These are phyloP conservation scores for Neoaliturus tenellus DNA, from an alignment of 2,888 invertebrate genomes.

Conservation along the genomic window DNA sequence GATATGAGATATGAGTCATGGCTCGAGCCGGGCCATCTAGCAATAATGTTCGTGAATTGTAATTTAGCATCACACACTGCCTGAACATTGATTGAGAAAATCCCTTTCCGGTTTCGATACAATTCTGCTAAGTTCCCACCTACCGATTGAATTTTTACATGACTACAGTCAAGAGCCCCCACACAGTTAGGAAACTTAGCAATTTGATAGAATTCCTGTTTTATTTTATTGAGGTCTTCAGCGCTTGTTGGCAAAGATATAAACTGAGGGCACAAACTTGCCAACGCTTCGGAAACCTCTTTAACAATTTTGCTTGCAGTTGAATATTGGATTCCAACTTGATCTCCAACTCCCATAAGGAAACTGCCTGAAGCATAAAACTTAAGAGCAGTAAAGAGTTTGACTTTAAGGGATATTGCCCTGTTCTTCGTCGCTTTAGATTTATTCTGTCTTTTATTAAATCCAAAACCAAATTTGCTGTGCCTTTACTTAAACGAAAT, in stretches of 20 bases:
- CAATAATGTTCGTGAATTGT: conserved; percentile 53
- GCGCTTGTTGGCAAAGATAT: conserved; percentile 37
- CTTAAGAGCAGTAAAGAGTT: neutral
- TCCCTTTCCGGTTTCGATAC: conserved; percentile 67
- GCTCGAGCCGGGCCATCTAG: conserved; percentile 49
- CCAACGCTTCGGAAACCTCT: conserved; percentile 5
- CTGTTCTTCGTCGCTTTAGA: neutral
- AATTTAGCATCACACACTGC: conserved; percentile 61
- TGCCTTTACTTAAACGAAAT: neutral
- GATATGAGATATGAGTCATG: conserved; percentile 60
- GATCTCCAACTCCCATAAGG: neutral
- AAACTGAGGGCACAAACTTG: conserved; percentile 17
- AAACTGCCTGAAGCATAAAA: conserved; percentile 35
- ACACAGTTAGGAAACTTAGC: conserved; percentile 40
- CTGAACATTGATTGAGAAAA: conserved; percentile 68
- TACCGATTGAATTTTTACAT: conserved; percentile 68
- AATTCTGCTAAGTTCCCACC: conserved; percentile 67
- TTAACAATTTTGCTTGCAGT: conserved; percentile 18
- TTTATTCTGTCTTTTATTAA: neutral
- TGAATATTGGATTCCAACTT: conserved; percentile 16
- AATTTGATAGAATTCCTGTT: conserved; percentile 36
- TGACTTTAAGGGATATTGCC: neutral
- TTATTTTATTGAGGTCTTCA: conserved; percentile 23
- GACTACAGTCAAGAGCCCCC: conserved; percentile 67
- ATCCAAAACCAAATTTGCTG: neutral